These are phyloP conservation scores for Lithobates sylvaticus DNA, from an alignment of 2,797 vertebrate genomes.

Conservation along the genomic window DNA sequence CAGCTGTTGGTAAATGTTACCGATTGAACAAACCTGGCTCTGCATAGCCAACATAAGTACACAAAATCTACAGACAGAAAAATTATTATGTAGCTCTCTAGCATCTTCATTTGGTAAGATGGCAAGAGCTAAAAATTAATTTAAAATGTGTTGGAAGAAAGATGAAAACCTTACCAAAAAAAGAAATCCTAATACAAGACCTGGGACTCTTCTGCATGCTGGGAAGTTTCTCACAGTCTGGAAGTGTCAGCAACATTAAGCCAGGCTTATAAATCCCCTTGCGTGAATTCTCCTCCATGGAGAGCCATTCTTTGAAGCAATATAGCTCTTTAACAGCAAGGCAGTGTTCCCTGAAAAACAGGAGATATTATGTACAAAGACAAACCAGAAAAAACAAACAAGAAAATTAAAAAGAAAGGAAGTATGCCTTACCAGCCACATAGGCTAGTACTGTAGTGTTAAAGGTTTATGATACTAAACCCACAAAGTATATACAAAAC, in stretches of 20 bases:
- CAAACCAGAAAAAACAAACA: neutral
- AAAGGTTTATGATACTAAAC: too few species aligned
- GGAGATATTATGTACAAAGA: neutral
- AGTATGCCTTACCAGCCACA: neutral
- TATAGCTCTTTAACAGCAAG: conserved; percentile 94
- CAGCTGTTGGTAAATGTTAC: too few species aligned
- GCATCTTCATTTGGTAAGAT: neutral
- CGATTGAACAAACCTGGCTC: neutral
- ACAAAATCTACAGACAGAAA: neutral
- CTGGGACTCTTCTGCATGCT: conserved; percentile 81
- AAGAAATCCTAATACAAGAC: conserved; percentile 85
- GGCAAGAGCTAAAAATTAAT: neutral
- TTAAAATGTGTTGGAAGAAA: neutral
- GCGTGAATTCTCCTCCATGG: conserved; percentile 79
- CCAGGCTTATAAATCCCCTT: conserved; percentile 78
- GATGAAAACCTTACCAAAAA: conserved; percentile 81
- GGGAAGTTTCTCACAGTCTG: conserved; percentile 87
- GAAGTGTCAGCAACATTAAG: conserved; percentile 75
- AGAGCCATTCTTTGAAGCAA: conserved; percentile 91
- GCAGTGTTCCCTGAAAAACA: conserved; percentile 89
- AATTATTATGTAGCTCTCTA: neutral
- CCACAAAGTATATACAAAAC: too few species aligned
- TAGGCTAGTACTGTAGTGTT: neutral
- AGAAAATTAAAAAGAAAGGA: too few species aligned
- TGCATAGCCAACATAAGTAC: neutral